Base-by-base conservation (phyloP, 1,140 invertebrate species). In the Monomorium pharaonis region DNA sequence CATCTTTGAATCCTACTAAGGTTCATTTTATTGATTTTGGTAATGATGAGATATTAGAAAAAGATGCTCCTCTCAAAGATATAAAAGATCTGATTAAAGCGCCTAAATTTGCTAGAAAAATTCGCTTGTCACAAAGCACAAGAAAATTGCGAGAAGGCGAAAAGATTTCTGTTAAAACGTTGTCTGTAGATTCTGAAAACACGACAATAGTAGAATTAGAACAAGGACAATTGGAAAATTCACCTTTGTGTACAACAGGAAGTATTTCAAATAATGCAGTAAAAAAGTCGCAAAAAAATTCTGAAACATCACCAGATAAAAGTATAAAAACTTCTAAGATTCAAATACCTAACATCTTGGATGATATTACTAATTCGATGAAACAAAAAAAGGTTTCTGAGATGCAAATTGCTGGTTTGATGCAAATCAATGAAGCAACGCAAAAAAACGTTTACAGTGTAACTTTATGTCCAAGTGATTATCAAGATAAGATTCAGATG, bases 21-120 rank as follows among this genome's bases (percentile, higher is more conserved):
- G 58, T 94, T 6, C 85, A 83, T 47, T 93, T 87, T 18, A 78
- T 93, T 16, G 93, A 94, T 75, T 94, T 87, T 47, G 94, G 93
- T 0, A 88, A 92, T 10, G 83, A 83, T 7, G 86, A 91, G 10
- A 18, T 60, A 0, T 1, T 87, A 2, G 2, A 37, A 30, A 12
- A 76, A 18, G 14, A 67, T 5, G 12, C 77, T 1, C 80, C 91
- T 14, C 86, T 93, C 14, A 84, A 70, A n/a, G 83, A 87, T 37
- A 87, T 93, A 42, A 27, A 51, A 12, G 58, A 87, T 7, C 76
- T 89, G 9, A 51, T 47, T 16, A 47, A 86, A 24, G 30, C 77
- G 30, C 74, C 88, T 18, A 37, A 21, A 2, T 90, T 83, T 72
- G 80, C 85, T 33, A 70, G 74, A 58, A 91, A 89, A 80, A 85